Percentiles rank a stretch among this genome's conserved stretches.
Evolutionary conservation across 2,888 invertebrate genomes (phyloP).

Genomic region (Rhimphoctona megacephalus): DNA sequence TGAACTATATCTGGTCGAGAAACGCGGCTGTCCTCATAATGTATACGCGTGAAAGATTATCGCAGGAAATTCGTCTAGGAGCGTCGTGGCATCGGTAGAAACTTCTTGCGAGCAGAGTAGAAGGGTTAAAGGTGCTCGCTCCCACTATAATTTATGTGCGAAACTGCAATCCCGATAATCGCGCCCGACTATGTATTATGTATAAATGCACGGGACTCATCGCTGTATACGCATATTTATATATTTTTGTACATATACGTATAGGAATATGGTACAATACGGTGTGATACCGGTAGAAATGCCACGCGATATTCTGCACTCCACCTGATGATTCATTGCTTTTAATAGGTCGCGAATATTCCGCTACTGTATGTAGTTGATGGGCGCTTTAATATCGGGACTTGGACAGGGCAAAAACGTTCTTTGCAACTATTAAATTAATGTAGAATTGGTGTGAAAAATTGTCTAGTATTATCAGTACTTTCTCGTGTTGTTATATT

Average conservation of each 20-base stretch:
- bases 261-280: slow-evolving; percentile 25
- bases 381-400: slow-evolving; percentile 1
- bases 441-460: background rate
- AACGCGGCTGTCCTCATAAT: slow-evolving; percentile 12
- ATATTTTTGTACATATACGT: slow-evolving; percentile 1
- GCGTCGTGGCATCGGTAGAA: slow-evolving; percentile 25
- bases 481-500: background rate
- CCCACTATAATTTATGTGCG: slow-evolving; percentile 70
- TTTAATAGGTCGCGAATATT: slow-evolving; percentile 64
- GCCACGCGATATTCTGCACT: slow-evolving; percentile 36
- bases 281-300: slow-evolving; percentile 36
- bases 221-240: slow-evolving; percentile 19
- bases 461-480: background rate
- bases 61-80: slow-evolving; percentile 38
- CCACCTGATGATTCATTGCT: slow-evolving; percentile 68
- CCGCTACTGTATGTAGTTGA: slow-evolving; percentile 27
- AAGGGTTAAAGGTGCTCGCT: slow-evolving; percentile 47
- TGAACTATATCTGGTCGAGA: background rate
- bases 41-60: slow-evolving; percentile 40
- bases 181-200: slow-evolving; percentile 60
- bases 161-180: slow-evolving; percentile 72
- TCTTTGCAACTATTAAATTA: background rate
- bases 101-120: slow-evolving; percentile 27
- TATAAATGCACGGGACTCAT: slow-evolving; percentile 46
- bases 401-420: background rate